These are phyloP conservation scores for Neopelma chrysocephalum DNA, from an alignment of 2,797 vertebrate species.

Conservation along the genomic window DNA sequence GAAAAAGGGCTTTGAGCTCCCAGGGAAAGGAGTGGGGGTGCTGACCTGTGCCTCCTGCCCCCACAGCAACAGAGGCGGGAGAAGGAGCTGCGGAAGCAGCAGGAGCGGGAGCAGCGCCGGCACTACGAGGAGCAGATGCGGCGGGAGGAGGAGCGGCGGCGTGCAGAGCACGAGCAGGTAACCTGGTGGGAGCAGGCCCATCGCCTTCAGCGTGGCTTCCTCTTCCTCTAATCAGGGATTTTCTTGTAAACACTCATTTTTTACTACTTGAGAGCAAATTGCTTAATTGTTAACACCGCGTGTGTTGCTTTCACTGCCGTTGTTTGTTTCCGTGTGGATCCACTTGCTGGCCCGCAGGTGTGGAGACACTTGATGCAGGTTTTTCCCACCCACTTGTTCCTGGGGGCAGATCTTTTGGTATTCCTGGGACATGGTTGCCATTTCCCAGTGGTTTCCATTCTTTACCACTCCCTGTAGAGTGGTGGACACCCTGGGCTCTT, in stretches of 20 bases:
- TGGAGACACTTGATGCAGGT: background rate
- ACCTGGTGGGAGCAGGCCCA: fast-evolving
- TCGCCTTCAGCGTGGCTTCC: fast-evolving
- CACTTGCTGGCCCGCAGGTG: background rate
- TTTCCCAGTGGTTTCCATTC: background rate
- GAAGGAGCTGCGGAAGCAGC: slow-evolving; percentile 95
- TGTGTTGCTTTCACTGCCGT: slow-evolving; percentile 8
- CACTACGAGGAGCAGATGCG: slow-evolving; percentile 95
- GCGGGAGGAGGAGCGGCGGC: slow-evolving; percentile 92
- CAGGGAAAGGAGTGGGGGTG: fast-evolving
- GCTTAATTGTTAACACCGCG: background rate
- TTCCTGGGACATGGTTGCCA: background rate
- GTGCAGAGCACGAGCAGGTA: slow-evolving; percentile 95
- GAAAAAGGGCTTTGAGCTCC: background rate
- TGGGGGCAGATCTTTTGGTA: background rate
- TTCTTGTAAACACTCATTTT: background rate
- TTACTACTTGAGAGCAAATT: background rate
- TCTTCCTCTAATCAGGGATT: background rate
- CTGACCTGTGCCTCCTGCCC: background rate
- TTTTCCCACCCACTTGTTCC: background rate
- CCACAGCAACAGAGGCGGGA: slow-evolving; percentile 92
- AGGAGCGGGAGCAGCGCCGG: slow-evolving; percentile 93
- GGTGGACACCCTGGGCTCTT: background rate
- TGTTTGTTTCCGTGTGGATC: background rate
- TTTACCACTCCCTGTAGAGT: background rate